Evolutionary conservation across 2,888 invertebrate genomes (phyloP).

Genomic region (Hirtodrosophila trivittata): DNA sequence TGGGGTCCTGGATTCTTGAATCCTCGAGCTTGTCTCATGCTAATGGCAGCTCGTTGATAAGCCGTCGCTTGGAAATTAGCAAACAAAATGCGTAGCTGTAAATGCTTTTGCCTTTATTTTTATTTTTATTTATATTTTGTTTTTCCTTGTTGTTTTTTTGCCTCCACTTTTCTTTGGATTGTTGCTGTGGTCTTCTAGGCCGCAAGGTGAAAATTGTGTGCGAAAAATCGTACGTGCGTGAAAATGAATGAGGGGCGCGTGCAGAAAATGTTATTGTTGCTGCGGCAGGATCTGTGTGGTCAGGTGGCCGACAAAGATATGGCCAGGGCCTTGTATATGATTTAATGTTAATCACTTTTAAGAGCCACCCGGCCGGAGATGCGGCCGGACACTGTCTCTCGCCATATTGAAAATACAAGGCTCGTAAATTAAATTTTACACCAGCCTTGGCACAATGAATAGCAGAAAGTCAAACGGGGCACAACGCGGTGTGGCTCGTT

Average conservation of each 20-base stretch:
- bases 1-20: conserved; percentile 9
- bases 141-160: conserved; percentile 27
- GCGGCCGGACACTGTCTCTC: conserved; percentile 3
- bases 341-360: conserved; percentile 79
- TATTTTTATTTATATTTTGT: conserved; percentile 9
- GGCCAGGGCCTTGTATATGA: conserved; percentile 58
- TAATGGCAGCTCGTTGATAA: conserved; percentile 73
- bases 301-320: conserved; percentile 71
- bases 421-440: conserved; percentile 80
- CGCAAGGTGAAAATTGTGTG: conserved; percentile 79
- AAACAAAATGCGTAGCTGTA: conserved; percentile 80
- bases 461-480: conserved; percentile 55
- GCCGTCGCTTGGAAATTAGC: conserved; percentile 70
- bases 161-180: neutral
- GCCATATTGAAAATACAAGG: conserved; percentile 73
- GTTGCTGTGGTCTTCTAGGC: conserved; percentile 34
- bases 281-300: conserved; percentile 50
- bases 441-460: conserved; percentile 64
- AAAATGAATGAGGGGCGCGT: conserved; percentile 71
- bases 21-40: too few relatives aligned
- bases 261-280: conserved; percentile 69
- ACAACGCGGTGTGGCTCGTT: neutral
- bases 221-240: conserved; percentile 77
- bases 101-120: conserved; percentile 62
- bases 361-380: conserved; percentile 34